Percentiles rank a stretch among this genome's conserved stretches.
Conservation (phyloP, 2,888 invertebrate genomes). For the Eupithecia exiguata region DNA sequence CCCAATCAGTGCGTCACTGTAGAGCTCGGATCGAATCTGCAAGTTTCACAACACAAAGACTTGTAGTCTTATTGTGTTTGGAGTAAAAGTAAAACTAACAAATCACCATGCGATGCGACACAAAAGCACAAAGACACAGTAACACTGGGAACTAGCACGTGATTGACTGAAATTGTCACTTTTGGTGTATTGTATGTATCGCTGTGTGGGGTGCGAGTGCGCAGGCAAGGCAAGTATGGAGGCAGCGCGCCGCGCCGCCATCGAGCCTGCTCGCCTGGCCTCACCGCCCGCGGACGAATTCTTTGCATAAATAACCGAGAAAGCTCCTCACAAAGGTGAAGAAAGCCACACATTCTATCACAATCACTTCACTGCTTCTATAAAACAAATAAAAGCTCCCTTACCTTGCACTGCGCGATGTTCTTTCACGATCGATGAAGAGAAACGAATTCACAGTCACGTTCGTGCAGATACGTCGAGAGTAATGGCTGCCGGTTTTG, state of each 20-base stretch:
- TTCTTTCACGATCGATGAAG: constrained; percentile 77
- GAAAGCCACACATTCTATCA: constrained; percentile 47
- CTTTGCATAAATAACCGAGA: constrained; percentile 82
- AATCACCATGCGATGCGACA: constrained; percentile 60
- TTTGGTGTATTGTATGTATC: constrained; percentile 46
- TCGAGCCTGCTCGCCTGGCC: constrained; percentile 74
- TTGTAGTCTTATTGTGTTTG: constrained; percentile 57
- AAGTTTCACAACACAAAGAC: constrained; percentile 72
- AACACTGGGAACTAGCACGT: constrained; percentile 67
- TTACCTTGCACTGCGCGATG: constrained; percentile 83
- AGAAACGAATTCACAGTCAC: constrained; percentile 80
- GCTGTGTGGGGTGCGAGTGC: constrained; percentile 62
- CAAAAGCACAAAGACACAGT: constrained; percentile 67
- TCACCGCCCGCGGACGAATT: constrained; percentile 80
- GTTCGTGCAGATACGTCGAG: constrained; percentile 78
- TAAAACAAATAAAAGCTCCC: constrained; percentile 69
- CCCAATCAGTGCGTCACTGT: constrained; percentile 61
- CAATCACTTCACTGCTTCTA: constrained; percentile 75
- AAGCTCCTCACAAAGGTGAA: constrained; percentile 59
- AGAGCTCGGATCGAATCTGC: constrained; percentile 50
- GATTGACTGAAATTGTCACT: constrained; percentile 73
- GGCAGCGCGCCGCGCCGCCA: constrained; percentile 72
- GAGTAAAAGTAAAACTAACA: constrained; percentile 52
- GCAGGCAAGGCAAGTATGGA: constrained; percentile 69
- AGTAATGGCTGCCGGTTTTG: constrained; percentile 77